These are phyloP conservation scores for Crioceris asparagi DNA, from an alignment of 2,888 invertebrate species.

Conservation along the genomic window DNA sequence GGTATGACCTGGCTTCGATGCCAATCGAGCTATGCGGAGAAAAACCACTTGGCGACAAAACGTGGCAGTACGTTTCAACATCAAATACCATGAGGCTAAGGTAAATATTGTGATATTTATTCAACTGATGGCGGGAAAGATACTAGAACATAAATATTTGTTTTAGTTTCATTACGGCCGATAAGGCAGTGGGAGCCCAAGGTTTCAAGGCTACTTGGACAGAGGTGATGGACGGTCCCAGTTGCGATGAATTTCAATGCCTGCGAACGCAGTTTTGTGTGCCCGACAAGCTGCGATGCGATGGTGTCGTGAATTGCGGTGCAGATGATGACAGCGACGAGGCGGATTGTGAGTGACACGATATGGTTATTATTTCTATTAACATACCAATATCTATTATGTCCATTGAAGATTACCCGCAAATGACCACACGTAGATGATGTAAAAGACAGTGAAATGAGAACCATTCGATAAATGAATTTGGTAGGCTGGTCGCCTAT, in stretches of 20 bases:
- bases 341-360: constrained; percentile 62
- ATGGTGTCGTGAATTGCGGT: constrained; percentile 78
- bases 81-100: constrained; percentile 79
- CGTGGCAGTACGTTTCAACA: constrained; percentile 75
- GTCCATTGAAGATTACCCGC: background rate
- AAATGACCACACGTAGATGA: background rate
- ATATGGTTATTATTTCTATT: background rate
- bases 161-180: constrained; percentile 84
- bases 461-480: too few relatives aligned
- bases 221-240: constrained; percentile 62
- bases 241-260: constrained; percentile 64
- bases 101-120: too few relatives aligned
- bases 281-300: constrained; percentile 63
- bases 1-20: constrained; percentile 70
- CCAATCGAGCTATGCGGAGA: constrained; percentile 87
- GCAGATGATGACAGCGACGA: constrained; percentile 63
- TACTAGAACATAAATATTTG: too few relatives aligned
- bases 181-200: constrained; percentile 86
- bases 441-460: background rate
- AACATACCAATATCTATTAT: background rate
- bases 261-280: constrained; percentile 66
- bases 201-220: constrained; percentile 95
- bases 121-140: too few relatives aligned
- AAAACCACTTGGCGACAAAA: constrained; percentile 56
- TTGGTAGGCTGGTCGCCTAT: too few relatives aligned